Base-by-base conservation (phyloP, 2,888 invertebrate genomes). In the Zaprionus bogoriensis region DNA sequence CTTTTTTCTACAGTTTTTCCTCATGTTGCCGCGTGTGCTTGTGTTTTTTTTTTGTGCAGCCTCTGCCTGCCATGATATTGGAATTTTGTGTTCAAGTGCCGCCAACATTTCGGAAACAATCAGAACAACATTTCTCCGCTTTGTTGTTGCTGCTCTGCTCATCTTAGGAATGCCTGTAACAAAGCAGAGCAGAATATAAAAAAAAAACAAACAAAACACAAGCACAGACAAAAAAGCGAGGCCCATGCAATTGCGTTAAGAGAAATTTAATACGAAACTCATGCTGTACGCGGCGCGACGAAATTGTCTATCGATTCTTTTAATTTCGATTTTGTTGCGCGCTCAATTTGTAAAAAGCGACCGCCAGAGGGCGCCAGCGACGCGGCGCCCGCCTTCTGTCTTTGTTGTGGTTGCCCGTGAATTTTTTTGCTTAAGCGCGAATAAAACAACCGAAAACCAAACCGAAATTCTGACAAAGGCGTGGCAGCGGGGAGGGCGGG, bases 71-170 rank as follows among this genome's bases (percentile, higher is more conserved):
- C 58, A 77, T 77, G 82, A 77, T 77, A 80, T 80, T 84, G 81
- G 78, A 81, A 84, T 84, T 80, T 77, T 72, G 74, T 80, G 57
- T 58, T 70, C 44, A 65, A 79, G 83, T 77, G 77, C 63, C 72
- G 67, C 80, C 69, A 83, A 80, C 72, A 83, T 79, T 83, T 82
- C 76, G 74, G 70, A 72, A 77, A 79, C 84, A 79, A 79, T 83
- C 71, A 68, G 59, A 64, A 66, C 59, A 71, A 19, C 28, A 10
- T 19, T 48, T 28, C 5, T 45, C 1, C 28, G n/a, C 19, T 53
- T 6, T 6, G n/a, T 19, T 38, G 32, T 54, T 51, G 25, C 32
- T 17, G 1, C 12, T 28, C 9, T n/a, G n/a, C n/a, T 44, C 19
- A 27, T 32, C 61, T 48, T 30, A 25, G 28, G 60, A 60, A 48